phyloP scores from a whole-genome alignment of 2,888 invertebrate species.

The Adelognathus sp. region DNA sequence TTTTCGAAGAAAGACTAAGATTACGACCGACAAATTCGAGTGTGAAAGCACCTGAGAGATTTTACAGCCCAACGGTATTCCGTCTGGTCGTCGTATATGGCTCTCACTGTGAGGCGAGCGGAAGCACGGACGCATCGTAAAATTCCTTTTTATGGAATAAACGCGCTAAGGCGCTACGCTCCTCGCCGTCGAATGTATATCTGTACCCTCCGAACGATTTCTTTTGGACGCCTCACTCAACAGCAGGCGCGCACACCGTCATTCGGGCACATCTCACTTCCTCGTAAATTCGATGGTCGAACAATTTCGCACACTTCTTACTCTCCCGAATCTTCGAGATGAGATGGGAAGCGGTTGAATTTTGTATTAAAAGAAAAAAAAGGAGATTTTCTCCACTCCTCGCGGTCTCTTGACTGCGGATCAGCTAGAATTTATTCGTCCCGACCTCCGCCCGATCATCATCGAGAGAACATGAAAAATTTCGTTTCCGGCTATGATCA shows the following conservation, averaged over 20 bases:
- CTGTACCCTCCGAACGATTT: constrained; percentile 55
- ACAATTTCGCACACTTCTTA: constrained; percentile 20
- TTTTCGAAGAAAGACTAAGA: neutral
- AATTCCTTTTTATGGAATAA: constrained; percentile 62
- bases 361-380: neutral
- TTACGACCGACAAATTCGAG: neutral
- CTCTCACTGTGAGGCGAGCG: neutral
- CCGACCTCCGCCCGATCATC: constrained; percentile 30
- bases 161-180: constrained; percentile 25
- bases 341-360: constrained; percentile 17
- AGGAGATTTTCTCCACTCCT: neutral
- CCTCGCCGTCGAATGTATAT: constrained; percentile 25
- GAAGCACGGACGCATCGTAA: constrained; percentile 54
- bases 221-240: constrained; percentile 50
- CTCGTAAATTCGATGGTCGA: constrained; percentile 58
- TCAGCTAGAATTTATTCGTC: constrained; percentile 42
- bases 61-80: constrained; percentile 49
- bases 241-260: constrained; percentile 32
- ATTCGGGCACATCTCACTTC: neutral
- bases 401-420: neutral
- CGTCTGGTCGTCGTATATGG: constrained; percentile 29
- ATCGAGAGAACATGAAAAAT: constrained; percentile 42
- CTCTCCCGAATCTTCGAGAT: constrained; percentile 12
- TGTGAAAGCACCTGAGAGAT: constrained; percentile 22
- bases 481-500: too few relatives aligned